Evolutionary conservation across 2,888 invertebrate genomes (phyloP).

Genomic region (Subacronicta megacephala): DNA sequence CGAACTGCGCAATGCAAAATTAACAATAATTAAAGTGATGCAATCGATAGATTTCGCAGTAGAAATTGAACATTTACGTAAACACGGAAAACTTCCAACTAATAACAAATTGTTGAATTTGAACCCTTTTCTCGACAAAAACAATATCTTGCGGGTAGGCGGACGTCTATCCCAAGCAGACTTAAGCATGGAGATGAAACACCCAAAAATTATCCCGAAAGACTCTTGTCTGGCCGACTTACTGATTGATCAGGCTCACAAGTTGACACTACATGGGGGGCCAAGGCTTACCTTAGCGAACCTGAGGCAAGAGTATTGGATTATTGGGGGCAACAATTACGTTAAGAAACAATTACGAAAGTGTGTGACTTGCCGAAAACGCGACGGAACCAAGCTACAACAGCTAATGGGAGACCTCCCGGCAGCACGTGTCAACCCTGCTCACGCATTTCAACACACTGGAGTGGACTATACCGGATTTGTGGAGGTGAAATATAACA

Average conservation of each 20-base stretch:
- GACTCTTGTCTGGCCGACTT: neutral
- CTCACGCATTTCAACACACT: conserved; percentile 9
- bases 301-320: neutral
- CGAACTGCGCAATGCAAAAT: neutral
- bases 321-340: neutral
- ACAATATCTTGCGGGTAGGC: neutral
- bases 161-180: neutral
- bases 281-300: conserved; percentile 1
- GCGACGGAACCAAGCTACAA: neutral
- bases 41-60: neutral
- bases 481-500: conserved; percentile 15
- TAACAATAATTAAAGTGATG: neutral
- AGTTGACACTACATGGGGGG: neutral
- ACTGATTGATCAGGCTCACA: neutral
- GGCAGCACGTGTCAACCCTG: conserved; percentile 1
- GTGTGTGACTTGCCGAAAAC: neutral
- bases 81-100: neutral
- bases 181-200: neutral
- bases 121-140: neutral
- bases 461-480: conserved; percentile 20
- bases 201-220: neutral
- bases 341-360: neutral
- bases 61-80: too few relatives aligned
- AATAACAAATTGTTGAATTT: neutral
- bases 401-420: conserved; percentile 17